A percentile compares a stretch with the other conserved stretches of the same genome.
Evolutionary conservation across 2,797 vertebrate species (phyloP).

Genomic region (Mionectes olivaceus): DNA sequence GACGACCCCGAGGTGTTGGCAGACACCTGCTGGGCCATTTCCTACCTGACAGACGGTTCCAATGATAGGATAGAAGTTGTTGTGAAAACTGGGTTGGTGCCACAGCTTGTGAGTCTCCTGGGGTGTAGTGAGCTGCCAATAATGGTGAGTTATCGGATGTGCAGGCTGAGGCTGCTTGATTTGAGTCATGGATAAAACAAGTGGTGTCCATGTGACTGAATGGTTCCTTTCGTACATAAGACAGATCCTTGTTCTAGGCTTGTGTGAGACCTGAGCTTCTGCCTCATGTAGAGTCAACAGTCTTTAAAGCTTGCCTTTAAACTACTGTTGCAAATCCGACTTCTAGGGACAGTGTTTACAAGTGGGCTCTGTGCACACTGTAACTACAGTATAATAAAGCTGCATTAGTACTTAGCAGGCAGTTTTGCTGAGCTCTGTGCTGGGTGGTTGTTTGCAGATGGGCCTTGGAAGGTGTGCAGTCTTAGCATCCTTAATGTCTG

Average conservation of each 20-base stretch:
- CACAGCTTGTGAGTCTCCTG: conserved; percentile 89
- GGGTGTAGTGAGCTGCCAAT: conserved; percentile 87
- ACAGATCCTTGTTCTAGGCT: background rate
- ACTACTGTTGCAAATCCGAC: background rate
- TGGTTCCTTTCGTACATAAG: background rate
- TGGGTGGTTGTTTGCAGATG: background rate
- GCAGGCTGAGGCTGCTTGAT: background rate
- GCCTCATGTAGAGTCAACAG: background rate
- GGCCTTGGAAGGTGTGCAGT: background rate
- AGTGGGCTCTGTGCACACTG: background rate
- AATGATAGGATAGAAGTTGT: conserved; percentile 97
- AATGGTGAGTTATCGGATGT: conserved; percentile 79
- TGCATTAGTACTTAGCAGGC: background rate
- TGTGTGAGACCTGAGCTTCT: background rate
- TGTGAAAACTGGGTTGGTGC: conserved; percentile 86
- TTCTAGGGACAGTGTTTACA: background rate
- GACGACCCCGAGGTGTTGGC: conserved; percentile 91
- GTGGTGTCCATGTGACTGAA: background rate
- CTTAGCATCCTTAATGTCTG: background rate
- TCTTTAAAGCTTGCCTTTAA: background rate
- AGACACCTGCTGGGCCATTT: conserved; percentile 95
- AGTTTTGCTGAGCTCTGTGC: background rate
- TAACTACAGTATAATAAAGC: background rate
- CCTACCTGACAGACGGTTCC: conserved; percentile 95
- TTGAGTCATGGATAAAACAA: background rate